Evolutionary conservation across 2,888 invertebrate species (phyloP), one percentile per base, ranked within the genome.

Genomic region (Cosmia trapezina): DNA sequence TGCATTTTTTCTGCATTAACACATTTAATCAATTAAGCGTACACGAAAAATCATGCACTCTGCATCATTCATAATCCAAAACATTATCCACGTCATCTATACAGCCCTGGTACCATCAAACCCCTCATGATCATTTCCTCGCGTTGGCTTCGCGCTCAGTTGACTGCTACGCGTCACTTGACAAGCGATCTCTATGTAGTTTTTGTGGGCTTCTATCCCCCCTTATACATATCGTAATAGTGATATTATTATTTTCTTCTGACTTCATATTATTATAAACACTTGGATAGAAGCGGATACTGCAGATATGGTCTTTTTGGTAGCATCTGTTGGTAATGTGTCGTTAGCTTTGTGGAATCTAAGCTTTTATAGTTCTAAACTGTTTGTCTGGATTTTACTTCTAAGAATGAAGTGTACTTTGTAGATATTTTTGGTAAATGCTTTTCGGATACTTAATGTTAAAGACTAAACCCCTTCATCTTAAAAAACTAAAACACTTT

Each of bases 91-190:
- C 54, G 49, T 41, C 45, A 51, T 73, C 33, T 54, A 28, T 57
- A 47, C 43, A n/a, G 7, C 22, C 63, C 51, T 62, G 53, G 53
- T 75, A 63, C 67, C 67, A 56, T 45, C 56, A 22, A 54, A 4
- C 43, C 63, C 79, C 67, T 78, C 64, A 19, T 57, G 60, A 80
- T 83, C 70, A 78, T 83, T 80, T 78, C 61, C 74, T 70, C 33
- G 68, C 37, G 37, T 37, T 60, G 64, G 60, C 74, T 81, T 81
- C 69, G 62, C 81, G 71, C 76, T 83, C 72, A 76, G 76, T 75
- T 78, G 83, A 66, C 66, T 83, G 45, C 56, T 49, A 57, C 81
- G 83, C 81, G 61, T 80, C 83, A 85, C 78, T 73, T 85, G 72
- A 69, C 62, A 67, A 71, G 61, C 47, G 78, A 81, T 76, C 66